These are phyloP conservation scores for Rhopilema esculentum DNA, from an alignment of 30 jellyfish, hydroid and myxozoan species.

Conservation along the genomic window DNA sequence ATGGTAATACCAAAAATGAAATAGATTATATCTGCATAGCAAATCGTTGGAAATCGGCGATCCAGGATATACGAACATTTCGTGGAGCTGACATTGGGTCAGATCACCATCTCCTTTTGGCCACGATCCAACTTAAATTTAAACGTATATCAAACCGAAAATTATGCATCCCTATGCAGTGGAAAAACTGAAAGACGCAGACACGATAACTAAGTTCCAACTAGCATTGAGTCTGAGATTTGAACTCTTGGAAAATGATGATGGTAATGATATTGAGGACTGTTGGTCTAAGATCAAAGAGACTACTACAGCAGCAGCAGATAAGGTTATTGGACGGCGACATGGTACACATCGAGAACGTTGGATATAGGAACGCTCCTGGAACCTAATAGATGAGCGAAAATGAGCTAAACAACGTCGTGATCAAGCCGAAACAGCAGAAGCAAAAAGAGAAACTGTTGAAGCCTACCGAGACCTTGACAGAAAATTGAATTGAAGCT, in stretches of 20 bases:
- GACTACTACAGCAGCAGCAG: conserved; percentile 24
- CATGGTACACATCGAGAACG: conserved; percentile 6
- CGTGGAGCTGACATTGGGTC: conserved; percentile 37
- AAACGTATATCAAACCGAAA: neutral
- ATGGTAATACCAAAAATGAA: neutral
- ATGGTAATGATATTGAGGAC: neutral
- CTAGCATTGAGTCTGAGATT: no score
- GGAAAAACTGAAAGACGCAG: conserved; percentile 11
- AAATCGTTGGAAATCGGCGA: conserved; percentile 2
- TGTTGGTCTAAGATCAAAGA: conserved; percentile 4
- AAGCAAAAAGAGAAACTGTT: neutral
- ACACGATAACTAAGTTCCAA: neutral
- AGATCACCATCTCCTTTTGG: conserved; percentile 24
- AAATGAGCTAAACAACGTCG: neutral
- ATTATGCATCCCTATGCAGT: conserved; percentile 1
- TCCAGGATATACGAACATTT: conserved; percentile 6
- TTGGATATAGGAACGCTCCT: conserved; percentile 13
- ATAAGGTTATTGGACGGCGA: conserved; percentile 24
- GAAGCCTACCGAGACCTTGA: conserved; percentile 11
- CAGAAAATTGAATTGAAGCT: neutral
- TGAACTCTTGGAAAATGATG: neutral
- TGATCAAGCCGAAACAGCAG: conserved; percentile 10
- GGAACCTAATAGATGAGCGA: conserved; percentile 26
- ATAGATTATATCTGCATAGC: conserved; percentile 14
- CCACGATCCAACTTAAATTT: conserved; percentile 16